A percentile compares a stretch with the other conserved stretches of the same genome.
phyloP scores from a whole-genome alignment of 2,113 vertebrate species.

The Oncorhynchus mykiss region DNA sequence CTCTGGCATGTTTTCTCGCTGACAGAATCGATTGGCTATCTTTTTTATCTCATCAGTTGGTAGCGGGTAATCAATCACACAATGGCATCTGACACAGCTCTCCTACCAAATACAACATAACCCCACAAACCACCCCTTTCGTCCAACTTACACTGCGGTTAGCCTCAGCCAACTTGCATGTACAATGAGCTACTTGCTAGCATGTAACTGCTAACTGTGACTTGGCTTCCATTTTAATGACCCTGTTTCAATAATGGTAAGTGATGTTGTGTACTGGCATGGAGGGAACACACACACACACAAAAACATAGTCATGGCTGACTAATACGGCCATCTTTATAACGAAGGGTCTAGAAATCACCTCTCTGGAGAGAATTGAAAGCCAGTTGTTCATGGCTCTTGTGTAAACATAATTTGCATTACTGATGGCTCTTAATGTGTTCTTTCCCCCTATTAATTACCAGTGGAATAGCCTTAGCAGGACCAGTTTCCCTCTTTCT shows the following conservation, averaged over 20 bases:
- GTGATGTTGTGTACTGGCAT: constrained; percentile 26
- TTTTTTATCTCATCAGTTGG: constrained; percentile 76
- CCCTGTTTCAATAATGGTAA: constrained; percentile 36
- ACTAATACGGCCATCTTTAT: constrained; percentile 14
- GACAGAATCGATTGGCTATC: constrained; percentile 68
- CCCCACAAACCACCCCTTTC: constrained; percentile 12
- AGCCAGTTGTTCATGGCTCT: constrained; percentile 31
- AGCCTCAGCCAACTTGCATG: constrained; percentile 34
- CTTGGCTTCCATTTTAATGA: constrained; percentile 41
- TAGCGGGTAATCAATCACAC: constrained; percentile 71
- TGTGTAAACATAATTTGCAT: constrained; percentile 44
- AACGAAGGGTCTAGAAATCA: constrained; percentile 17
- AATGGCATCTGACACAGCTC: constrained; percentile 63
- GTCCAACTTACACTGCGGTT: constrained; percentile 19
- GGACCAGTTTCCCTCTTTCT: constrained; percentile 3
- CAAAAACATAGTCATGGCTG: neutral
- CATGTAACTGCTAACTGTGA: neutral
- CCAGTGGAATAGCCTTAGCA: constrained; percentile 22
- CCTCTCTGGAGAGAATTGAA: constrained; percentile 37
- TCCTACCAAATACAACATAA: constrained; percentile 49
- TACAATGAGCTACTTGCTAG: constrained; percentile 31
- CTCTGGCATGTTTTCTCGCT: constrained; percentile 61
- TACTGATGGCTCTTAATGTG: constrained; percentile 29
- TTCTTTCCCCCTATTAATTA: constrained; percentile 40
- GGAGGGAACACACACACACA: constrained; percentile 7